A percentile compares a stretch with the other conserved stretches of the same genome.
Conservation (phyloP, 1,140 invertebrate genomes). For the Cataglyphis hispanica region DNA sequence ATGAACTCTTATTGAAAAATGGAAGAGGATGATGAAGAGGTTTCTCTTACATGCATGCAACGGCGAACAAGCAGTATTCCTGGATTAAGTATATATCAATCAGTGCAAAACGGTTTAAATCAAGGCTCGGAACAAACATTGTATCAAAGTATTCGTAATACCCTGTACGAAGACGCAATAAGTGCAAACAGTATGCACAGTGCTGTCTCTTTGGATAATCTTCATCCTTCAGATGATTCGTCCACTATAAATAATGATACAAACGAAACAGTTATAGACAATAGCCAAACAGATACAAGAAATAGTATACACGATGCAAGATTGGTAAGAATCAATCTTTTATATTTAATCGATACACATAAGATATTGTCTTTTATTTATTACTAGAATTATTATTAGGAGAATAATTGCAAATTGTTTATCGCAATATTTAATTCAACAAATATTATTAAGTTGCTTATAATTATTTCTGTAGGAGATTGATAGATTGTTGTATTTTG, state of each 20-base stretch:
- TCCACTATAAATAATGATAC: slow-evolving; percentile 69
- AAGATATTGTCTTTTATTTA: not conserved
- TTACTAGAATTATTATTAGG: not conserved
- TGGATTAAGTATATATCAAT: slow-evolving; percentile 71
- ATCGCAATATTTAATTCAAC: not conserved
- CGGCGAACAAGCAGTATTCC: slow-evolving; percentile 51
- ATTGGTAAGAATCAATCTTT: slow-evolving; percentile 67
- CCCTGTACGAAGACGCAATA: slow-evolving; percentile 71
- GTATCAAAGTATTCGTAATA: slow-evolving; percentile 76
- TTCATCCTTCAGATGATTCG: slow-evolving; percentile 57
- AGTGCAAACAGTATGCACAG: slow-evolving; percentile 67
- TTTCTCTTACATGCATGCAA: slow-evolving; percentile 45
- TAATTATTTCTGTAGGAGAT: not conserved
- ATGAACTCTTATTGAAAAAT: slow-evolving; percentile 68
- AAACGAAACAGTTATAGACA: slow-evolving; percentile 73
- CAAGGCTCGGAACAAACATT: slow-evolving; percentile 73
- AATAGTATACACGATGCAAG: slow-evolving; percentile 62
- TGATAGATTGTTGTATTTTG: not conserved
- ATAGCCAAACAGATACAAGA: slow-evolving; percentile 72
- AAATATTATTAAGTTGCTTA: slow-evolving; percentile 6
- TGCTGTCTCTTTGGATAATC: slow-evolving; percentile 52
- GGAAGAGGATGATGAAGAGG: slow-evolving; percentile 77
- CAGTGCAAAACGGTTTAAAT: slow-evolving; percentile 67
- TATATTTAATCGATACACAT: slow-evolving; percentile 8
- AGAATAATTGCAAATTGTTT: not conserved